Base-by-base conservation (phyloP, 2,113 vertebrate genomes). In the Tretioscincus oriximinensis region DNA sequence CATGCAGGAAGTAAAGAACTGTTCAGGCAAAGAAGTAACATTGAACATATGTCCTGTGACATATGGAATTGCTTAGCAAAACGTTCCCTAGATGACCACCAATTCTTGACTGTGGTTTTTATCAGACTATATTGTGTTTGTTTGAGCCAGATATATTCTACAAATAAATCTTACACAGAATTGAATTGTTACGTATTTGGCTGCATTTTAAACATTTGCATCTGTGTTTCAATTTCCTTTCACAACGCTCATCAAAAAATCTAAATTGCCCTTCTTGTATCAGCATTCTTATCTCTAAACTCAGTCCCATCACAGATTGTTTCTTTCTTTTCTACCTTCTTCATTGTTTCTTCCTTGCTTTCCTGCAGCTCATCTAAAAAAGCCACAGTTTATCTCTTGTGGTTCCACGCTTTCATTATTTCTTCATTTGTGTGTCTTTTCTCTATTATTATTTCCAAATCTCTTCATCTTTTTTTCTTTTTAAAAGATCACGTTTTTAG, bases 171-270 rank as follows among this genome's bases (percentile, higher is more conserved):
- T 75, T 75, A 41, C 54, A 29, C 24, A 35, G 22, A 75, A 61
- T 61, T 75, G 73, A 41, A 60, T 85, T 45, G 67, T 1, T 82
- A 61, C 75, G n/a, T 2, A 26, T 10, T 66, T 9, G 10, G 16
- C 1, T 77, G 7, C 8, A 1, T 83, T 88, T 81, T 69, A 26
- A 5, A 31, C 69, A 58, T 76, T 64, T 75, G 74, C 66, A 1
- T 16, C 67, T 77, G 81, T 85, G 20, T 81, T 11, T 81, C 76
- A 29, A 1, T 81, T 61, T 24, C 49, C 7, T 7, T 66, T 1
- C 81, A 81, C 45, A 83, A 76, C n/a, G 61, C 67, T 72, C 70
- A 72, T 12, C n/a, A 16, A 16, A 78, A 81, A 24, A 41, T 65
- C 22, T 45, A 12, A 63, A 65, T 68, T 24, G 1, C 45, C 24